Evolutionary conservation across 2,888 invertebrate species (phyloP), one percentile per base, ranked within the genome.

Genomic region (Temnothorax unifasciatus): DNA sequence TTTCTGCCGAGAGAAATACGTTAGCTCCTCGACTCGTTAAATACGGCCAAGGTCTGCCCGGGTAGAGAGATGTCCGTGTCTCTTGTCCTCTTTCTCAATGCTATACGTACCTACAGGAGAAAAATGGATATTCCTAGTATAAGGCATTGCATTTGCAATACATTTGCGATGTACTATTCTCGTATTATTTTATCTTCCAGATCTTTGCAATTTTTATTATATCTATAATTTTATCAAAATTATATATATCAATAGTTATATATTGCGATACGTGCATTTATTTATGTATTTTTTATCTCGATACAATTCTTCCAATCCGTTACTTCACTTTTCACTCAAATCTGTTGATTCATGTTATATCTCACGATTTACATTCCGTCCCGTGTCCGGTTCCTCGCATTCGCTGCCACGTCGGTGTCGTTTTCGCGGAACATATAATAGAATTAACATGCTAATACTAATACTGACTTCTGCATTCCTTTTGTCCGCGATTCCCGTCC

Each of bases 1-100:
- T 83, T 83, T 59, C 47, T 34, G 57, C n/a, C 63, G 66, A 54
- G 76, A 69, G 59, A 77, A 68, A 66, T 77, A 77, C 61, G 83
- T 59, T 77, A 77, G 66, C 69, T 79, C 25, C 18, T 47, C 69
- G 69, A 79, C 59, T 79, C 69, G 69, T 69, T 79, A 79, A 79
- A 79, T 79, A 79, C 79, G 79, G 79, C 79, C 79, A 79, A 79
- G 79, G 79, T 79, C 59, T 59, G 79, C 18, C 44, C 69, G 69
- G 34, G 47, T 29, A 44, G 57, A 68, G 57, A 47, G 57, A 79
- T 47, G 54, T 69, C 34, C 57, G 13, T 57, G 18, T 47, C 21
- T 69, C 47, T 79, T 79, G 47, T 69, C 47, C 69, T 59, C 69
- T 59, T 79, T 59, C 25, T 44, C 34, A 38, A 59, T 34, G 68